These are phyloP conservation scores for Cactoblastis cactorum DNA, from an alignment of 2,888 invertebrate species.

Conservation along the genomic window DNA sequence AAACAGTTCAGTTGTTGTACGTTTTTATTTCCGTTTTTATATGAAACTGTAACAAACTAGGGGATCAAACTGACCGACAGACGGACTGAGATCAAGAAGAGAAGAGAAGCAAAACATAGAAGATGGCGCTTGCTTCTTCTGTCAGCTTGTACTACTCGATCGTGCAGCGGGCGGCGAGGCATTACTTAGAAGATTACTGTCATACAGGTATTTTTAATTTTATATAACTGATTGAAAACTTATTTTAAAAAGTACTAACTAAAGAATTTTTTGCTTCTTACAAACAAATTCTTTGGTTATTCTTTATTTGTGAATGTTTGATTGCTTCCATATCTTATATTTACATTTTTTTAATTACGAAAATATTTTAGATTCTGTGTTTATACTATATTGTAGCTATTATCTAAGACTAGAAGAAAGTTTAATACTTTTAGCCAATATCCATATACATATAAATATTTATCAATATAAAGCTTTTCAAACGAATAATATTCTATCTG, in stretches of 20 bases:
- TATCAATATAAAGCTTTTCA: too few relatives aligned
- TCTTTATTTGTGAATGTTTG: too few relatives aligned
- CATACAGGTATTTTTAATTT: constrained; percentile 75
- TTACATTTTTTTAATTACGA: too few relatives aligned
- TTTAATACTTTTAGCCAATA: too few relatives aligned
- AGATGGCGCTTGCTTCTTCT: constrained; percentile 81
- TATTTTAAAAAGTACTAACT: not conserved
- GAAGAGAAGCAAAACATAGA: constrained; percentile 45
- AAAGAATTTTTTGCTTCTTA: too few relatives aligned
- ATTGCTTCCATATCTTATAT: too few relatives aligned
- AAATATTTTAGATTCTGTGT: too few relatives aligned
- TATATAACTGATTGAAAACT: not conserved
- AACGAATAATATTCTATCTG: too few relatives aligned
- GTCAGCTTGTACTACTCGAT: constrained; percentile 84
- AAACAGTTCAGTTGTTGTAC: constrained; percentile 55
- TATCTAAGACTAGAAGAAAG: too few relatives aligned
- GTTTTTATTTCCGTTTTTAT: constrained; percentile 54
- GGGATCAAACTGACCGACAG: constrained; percentile 44
- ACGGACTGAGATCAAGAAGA: constrained; percentile 32
- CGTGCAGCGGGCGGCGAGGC: constrained; percentile 83
- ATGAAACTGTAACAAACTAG: constrained; percentile 54
- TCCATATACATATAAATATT: too few relatives aligned
- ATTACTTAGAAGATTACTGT: constrained; percentile 83
- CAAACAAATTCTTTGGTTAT: too few relatives aligned
- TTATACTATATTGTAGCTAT: too few relatives aligned